Evolutionary conservation across 2,113 vertebrate genomes (phyloP).

Genomic region (Oncorhynchus kisutch): DNA sequence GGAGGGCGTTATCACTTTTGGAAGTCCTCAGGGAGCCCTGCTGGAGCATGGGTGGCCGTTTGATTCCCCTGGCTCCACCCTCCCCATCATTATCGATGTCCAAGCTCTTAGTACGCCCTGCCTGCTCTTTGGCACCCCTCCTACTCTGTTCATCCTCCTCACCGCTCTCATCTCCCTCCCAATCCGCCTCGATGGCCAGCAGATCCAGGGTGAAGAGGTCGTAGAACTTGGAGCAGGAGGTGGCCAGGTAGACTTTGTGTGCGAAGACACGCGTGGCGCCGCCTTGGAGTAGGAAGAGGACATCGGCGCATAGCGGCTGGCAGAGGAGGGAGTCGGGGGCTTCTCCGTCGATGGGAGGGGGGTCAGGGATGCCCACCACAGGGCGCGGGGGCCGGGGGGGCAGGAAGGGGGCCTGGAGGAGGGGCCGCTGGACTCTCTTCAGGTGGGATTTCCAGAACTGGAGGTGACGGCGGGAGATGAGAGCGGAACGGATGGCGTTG

Average conservation of each 20-base stretch:
- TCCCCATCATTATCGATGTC: conserved; percentile 74
- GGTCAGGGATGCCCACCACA: conserved; percentile 80
- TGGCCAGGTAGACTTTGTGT: conserved; percentile 87
- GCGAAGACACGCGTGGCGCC: conserved; percentile 78
- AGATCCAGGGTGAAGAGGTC: conserved; percentile 83
- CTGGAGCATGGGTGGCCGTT: conserved; percentile 65
- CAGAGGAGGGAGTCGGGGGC: conserved; percentile 80
- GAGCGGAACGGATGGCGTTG: conserved; percentile 88
- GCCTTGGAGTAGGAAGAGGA: conserved; percentile 80
- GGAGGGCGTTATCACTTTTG: conserved; percentile 75
- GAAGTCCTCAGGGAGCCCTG: conserved; percentile 73
- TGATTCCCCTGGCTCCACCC: conserved; percentile 52
- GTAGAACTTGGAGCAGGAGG: conserved; percentile 89
- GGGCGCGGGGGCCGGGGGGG: conserved; percentile 85
- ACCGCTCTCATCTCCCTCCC: conserved; percentile 58
- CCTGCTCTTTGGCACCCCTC: conserved; percentile 73
- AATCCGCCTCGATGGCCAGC: conserved; percentile 11
- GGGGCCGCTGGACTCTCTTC: conserved; percentile 84
- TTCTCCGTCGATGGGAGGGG: conserved; percentile 65
- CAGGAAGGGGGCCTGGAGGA: conserved; percentile 85
- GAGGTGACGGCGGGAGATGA: conserved; percentile 86
- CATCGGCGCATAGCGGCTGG: conserved; percentile 80
- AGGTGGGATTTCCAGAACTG: conserved; percentile 93
- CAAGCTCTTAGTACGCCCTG: conserved; percentile 76
- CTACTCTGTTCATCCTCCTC: conserved; percentile 72